These are phyloP conservation scores for Eonycteris spelaea DNA, from an alignment of 2,113 vertebrate species.

Conservation along the genomic window DNA sequence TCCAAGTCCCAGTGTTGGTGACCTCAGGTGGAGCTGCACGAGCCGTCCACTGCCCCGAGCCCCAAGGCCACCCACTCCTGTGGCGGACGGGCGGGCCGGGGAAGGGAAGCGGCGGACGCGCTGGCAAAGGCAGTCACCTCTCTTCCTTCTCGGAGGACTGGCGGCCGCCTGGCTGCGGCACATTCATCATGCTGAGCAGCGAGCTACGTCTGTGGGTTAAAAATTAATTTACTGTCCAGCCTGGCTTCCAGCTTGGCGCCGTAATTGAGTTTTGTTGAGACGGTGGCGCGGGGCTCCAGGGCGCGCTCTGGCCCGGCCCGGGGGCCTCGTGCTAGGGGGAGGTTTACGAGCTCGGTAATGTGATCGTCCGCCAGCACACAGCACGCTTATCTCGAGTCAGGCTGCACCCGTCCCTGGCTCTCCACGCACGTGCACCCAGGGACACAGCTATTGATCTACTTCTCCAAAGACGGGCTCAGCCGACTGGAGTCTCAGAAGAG, in stretches of 20 bases:
- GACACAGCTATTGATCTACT: neutral
- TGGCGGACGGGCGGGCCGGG: neutral
- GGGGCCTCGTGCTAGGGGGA: slow-evolving; percentile 48
- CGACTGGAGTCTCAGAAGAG: neutral
- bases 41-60: rapidly evolving
- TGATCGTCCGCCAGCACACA: slow-evolving; percentile 2
- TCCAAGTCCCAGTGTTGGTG: neutral
- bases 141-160: neutral
- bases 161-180: slow-evolving; percentile 60
- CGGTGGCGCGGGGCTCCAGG: slow-evolving; percentile 60
- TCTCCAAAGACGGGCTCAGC: neutral
- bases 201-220: slow-evolving; percentile 58
- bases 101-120: slow-evolving; percentile 51
- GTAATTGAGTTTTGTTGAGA: slow-evolving; percentile 79
- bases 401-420: neutral
- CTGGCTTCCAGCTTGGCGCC: slow-evolving; percentile 72
- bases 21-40: neutral
- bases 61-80: rapidly evolving
- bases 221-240: slow-evolving; percentile 80
- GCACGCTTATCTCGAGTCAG: neutral
- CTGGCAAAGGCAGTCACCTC: slow-evolving; percentile 65
- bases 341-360: neutral
- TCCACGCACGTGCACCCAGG: neutral
- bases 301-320: neutral
- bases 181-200: slow-evolving; percentile 44